A percentile compares a stretch with the other conserved stretches of the same genome.
Conservation (phyloP, 2,113 vertebrate genomes). For the Crocuta crocuta region DNA sequence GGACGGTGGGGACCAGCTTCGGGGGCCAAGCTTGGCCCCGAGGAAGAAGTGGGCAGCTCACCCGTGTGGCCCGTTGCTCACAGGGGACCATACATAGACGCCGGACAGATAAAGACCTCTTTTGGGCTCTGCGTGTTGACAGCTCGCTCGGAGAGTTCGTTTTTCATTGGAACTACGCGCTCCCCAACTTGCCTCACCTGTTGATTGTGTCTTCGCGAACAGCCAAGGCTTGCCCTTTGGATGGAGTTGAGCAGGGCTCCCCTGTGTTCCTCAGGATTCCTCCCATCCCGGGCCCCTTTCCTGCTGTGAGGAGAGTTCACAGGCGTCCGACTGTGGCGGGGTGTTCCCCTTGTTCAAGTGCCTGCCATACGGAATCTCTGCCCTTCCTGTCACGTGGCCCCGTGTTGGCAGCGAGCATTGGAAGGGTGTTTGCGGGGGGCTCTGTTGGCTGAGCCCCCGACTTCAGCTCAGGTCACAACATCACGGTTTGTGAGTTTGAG, state of each 20-base stretch:
- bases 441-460: no score
- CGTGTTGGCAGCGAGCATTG: no score
- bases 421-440: no score
- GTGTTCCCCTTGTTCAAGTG: background rate
- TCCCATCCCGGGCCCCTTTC: background rate
- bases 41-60: background rate
- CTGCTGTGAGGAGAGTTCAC: background rate
- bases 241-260: background rate
- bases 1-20: background rate
- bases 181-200: background rate
- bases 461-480: no score
- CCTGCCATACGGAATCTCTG: background rate
- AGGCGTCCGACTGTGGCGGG: accelerated
- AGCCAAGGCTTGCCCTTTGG: background rate
- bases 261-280: background rate
- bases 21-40: background rate
- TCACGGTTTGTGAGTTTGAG: no score
- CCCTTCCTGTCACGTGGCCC: background rate
- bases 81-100: no score
- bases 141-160: background rate
- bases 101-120: no score
- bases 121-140: background rate
- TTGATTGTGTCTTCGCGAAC: background rate
- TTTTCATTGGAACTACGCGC: background rate
- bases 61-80: background rate